Base-by-base conservation (phyloP, 2,888 invertebrate species). In the Dynastes tityus region DNA sequence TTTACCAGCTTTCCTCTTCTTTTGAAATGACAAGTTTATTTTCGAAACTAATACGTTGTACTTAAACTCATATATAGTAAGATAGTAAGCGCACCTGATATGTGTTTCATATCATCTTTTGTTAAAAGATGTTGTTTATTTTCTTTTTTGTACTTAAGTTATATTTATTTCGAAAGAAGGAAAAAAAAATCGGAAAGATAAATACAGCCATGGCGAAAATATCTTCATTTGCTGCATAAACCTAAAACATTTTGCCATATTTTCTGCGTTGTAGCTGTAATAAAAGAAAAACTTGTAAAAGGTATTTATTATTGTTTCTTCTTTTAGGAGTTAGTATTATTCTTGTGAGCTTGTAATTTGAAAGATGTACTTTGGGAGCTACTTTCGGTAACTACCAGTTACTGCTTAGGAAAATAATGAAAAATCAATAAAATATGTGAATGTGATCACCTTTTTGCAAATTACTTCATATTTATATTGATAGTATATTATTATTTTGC, bases 341-440 rank as follows among this genome's bases (percentile, higher is more conserved):
- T 58, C 13, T 58, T 58, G 55, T 58, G 55, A 58, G 55, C 55
- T 67, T 79, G 67, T 61, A 70, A 71, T 73, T 79, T 68, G 63
- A 73, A 68, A 74, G 2, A 58, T 71, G 55, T 16, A 58, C 8
- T 71, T 32, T 37, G 78, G 80, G 80, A 81, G 79, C 80, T 78
- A 77, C 51, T 78, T 80, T 80, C 80, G 80, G 80, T 80, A 80
- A 82, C 80, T 81, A 77, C 77, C 79, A 79, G 78, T 80, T 81
- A 81, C 79, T 79, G 82, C 81, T 80, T 82, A 82, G 80, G 37
- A 77, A 81, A 81, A 80, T 67, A 76, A 82, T 80, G 79, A 80
- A 80, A 22, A 58, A 58, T 16, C 22, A 22, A 58, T 58, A 58
- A 58, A 58, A 81, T 5, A 78, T 82, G 82, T 82, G 79, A 80